phyloP scores from a whole-genome alignment of 2,888 invertebrate genomes.

The Odontocolon sp. region DNA sequence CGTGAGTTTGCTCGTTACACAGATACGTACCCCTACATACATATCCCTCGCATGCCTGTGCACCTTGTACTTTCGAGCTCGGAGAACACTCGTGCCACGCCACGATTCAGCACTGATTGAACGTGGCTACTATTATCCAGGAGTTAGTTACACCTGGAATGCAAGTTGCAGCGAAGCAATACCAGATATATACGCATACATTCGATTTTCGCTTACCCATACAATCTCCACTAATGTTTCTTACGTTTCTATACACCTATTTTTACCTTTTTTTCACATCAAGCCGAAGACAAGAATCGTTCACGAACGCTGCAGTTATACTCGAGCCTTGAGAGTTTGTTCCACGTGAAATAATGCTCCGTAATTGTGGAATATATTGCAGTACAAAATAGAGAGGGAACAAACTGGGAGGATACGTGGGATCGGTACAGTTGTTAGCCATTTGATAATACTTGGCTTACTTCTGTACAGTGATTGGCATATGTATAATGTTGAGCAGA shows the following conservation, averaged over 20 bases:
- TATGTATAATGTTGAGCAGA: too few species aligned
- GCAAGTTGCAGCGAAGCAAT: constrained; percentile 14
- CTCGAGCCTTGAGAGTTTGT: neutral
- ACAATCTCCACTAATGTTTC: neutral
- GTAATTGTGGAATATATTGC: neutral
- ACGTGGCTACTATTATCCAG: constrained; percentile 44
- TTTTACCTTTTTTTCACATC: neutral
- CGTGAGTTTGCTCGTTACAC: constrained; percentile 23
- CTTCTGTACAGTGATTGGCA: too few species aligned
- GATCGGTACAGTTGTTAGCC: too few species aligned
- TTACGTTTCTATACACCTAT: neutral
- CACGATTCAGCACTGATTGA: constrained; percentile 51
- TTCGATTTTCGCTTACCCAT: constrained; percentile 11
- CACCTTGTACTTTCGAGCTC: constrained; percentile 56
- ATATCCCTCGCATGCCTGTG: constrained; percentile 33
- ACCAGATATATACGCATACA: neutral
- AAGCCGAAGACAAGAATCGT: too few species aligned
- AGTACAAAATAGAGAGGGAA: too few species aligned
- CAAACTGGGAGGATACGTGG: too few species aligned
- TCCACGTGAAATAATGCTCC: neutral
- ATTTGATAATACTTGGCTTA: too few species aligned
- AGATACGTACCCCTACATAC: too few species aligned
- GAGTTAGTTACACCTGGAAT: constrained; percentile 58
- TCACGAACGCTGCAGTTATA: neutral
- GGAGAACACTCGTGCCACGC: constrained; percentile 41